Conservation (phyloP, 2,113 vertebrate species). For the Hiodon tergisus region DNA sequence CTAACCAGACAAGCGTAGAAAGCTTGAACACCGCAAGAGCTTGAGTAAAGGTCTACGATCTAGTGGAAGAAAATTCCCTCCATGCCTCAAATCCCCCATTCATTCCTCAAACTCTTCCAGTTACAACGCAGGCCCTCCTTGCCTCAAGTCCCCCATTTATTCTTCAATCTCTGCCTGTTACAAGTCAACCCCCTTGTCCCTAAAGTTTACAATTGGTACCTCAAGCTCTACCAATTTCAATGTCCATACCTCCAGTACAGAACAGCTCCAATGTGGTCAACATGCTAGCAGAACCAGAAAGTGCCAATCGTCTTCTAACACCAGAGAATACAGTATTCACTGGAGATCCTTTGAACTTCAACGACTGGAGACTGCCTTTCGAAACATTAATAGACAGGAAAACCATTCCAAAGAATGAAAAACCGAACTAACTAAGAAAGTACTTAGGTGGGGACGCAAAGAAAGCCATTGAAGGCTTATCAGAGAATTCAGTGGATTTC, state of each 20-base stretch:
- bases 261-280: conserved; percentile 17
- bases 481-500: conserved; percentile 25
- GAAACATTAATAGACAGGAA: conserved; percentile 26
- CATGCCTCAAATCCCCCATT: too few species aligned
- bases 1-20: conserved; percentile 24
- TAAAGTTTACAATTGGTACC: conserved; percentile 11
- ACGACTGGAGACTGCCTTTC: conserved; percentile 29
- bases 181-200: not conserved
- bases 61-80: conserved; percentile 15
- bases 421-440: conserved; percentile 21
- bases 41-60: conserved; percentile 23
- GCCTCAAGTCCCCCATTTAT: not conserved
- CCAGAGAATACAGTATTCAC: conserved; percentile 17
- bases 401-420: conserved; percentile 30
- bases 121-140: not conserved
- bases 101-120: too few species aligned
- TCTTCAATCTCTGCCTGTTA: conserved; percentile 17
- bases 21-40: conserved; percentile 25
- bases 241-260: conserved; percentile 7
- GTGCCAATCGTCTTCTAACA: conserved; percentile 18
- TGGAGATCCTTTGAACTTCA: conserved; percentile 24
- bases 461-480: conserved; percentile 29
- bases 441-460: conserved; percentile 19
- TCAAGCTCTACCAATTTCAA: conserved; percentile 9
- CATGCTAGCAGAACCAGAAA: conserved; percentile 13